These are phyloP conservation scores for Polyploca ridens DNA, from an alignment of 2,888 invertebrate genomes.

Conservation along the genomic window DNA sequence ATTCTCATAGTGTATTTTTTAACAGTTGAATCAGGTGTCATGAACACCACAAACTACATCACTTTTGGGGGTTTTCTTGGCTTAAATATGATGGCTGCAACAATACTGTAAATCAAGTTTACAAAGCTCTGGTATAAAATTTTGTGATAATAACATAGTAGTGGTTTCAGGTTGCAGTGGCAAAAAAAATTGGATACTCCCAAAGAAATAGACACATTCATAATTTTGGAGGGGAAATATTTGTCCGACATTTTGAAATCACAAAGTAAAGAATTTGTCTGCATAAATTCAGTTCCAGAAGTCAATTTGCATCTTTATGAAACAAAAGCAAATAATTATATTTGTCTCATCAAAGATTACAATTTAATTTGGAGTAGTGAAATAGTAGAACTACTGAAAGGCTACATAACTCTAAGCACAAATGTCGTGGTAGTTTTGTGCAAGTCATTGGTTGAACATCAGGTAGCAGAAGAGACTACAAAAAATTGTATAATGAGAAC, in stretches of 20 bases:
- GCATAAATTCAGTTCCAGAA: constrained; percentile 57
- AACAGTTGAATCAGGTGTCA: no score
- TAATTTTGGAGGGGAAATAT: constrained; percentile 73
- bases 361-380: constrained; percentile 67
- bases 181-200: constrained; percentile 40
- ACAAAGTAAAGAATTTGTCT: constrained; percentile 46
- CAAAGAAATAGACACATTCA: constrained; percentile 53
- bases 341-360: constrained; percentile 69
- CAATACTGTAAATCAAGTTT: no score
- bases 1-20: no score
- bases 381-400: constrained; percentile 63
- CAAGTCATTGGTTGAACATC: constrained; percentile 71
- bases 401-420: constrained; percentile 51
- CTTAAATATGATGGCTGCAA: no score
- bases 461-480: constrained; percentile 42
- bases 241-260: constrained; percentile 58
- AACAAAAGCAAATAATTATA: constrained; percentile 50
- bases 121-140: no score
- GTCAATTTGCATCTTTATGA: constrained; percentile 62
- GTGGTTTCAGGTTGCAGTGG: constrained; percentile 71
- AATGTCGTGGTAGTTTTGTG: constrained; percentile 65
- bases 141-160: no score
- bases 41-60: no score
- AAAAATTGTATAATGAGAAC: constrained; percentile 60
- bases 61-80: no score